phyloP scores from a whole-genome alignment of 1,140 invertebrate species.

The Penaeus chinensis region DNA sequence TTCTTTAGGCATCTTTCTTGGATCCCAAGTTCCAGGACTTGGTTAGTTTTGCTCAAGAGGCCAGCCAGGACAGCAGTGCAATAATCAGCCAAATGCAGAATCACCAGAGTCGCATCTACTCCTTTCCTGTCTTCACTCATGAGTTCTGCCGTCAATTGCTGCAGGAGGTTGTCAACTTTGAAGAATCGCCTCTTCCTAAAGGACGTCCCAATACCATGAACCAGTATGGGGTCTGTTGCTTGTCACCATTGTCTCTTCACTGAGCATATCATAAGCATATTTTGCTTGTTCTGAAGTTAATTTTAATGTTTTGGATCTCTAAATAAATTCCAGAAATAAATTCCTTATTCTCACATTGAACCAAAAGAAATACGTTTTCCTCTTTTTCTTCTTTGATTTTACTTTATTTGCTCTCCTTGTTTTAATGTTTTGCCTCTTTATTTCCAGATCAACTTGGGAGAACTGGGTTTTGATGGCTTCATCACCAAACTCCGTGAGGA shows the following conservation, averaged over 20 bases:
- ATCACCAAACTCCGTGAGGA: conserved; percentile 66
- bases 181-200: conserved; percentile 68
- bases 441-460: conserved; percentile 68
- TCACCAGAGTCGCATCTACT: conserved; percentile 62
- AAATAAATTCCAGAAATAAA: background rate
- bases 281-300: background rate
- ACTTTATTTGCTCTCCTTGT: background rate
- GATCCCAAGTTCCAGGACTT: conserved; percentile 31
- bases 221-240: conserved; percentile 68
- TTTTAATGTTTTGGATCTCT: background rate
- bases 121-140: conserved; percentile 68
- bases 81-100: background rate
- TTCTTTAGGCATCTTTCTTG: conserved; percentile 44
- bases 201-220: conserved; percentile 71
- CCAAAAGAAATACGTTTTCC: background rate
- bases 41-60: background rate
- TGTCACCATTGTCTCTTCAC: background rate
- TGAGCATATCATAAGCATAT: too few relatives aligned
- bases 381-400: background rate
- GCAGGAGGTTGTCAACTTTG: conserved; percentile 69
- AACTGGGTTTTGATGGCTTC: conserved; percentile 69
- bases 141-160: conserved; percentile 68
- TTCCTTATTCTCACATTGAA: background rate
- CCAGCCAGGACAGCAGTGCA: background rate
- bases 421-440: background rate